A percentile compares a stretch with the other conserved stretches of the same genome.
These are phyloP conservation scores for Phymanthus crucifer DNA, from an alignment of 92 coral and sea anemone genomes.

Conservation along the genomic window DNA sequence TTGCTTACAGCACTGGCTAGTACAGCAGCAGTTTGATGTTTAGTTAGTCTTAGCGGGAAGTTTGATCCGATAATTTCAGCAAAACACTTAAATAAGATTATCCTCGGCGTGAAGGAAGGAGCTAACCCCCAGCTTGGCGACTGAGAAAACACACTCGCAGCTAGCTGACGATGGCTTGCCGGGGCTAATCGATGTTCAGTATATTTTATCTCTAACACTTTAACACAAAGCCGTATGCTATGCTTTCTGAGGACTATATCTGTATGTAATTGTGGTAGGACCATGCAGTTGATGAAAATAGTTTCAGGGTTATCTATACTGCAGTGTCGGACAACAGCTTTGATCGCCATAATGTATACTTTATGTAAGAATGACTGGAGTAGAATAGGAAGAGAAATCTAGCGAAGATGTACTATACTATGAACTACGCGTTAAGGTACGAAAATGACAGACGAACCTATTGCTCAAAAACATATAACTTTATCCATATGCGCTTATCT, in stretches of 20 bases:
- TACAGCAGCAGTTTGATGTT: neutral
- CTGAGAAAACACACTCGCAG: neutral
- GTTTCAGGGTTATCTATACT: too few species aligned
- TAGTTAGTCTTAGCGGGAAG: neutral
- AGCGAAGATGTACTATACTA: neutral
- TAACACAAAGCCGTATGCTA: too few species aligned
- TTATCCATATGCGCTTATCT: too few species aligned
- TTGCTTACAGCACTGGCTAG: neutral
- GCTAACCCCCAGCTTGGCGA: slow-evolving; percentile 10
- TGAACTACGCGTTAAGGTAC: neutral
- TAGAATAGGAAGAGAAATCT: neutral
- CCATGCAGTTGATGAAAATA: too few species aligned
- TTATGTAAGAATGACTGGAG: neutral
- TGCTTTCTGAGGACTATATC: too few species aligned
- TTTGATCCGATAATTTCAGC: slow-evolving; percentile 20
- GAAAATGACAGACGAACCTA: neutral
- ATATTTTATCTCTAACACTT: neutral
- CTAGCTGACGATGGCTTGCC: too few species aligned
- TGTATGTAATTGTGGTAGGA: too few species aligned
- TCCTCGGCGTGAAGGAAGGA: neutral
- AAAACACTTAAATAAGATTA: slow-evolving; percentile 7
- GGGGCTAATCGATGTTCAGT: neutral
- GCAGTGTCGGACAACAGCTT: too few species aligned
- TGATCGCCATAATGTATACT: too few species aligned
- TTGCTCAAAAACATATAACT: neutral